These are phyloP conservation scores for Jaculus jaculus DNA, from an alignment of 2,113 vertebrate species.

Conservation along the genomic window DNA sequence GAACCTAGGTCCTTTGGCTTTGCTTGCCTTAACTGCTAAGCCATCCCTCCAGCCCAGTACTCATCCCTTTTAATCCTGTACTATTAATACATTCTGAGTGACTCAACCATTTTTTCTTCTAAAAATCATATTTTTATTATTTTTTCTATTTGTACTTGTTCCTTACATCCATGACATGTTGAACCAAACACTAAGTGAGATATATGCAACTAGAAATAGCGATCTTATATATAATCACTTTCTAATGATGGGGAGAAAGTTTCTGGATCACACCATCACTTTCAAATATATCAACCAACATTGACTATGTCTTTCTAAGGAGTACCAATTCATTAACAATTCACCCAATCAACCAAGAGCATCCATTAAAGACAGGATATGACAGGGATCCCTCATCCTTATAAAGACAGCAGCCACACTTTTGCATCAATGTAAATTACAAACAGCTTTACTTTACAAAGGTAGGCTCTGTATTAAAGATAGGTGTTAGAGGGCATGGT, in stretches of 20 bases:
- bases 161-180: background rate
- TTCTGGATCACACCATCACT: background rate
- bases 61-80: background rate
- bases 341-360: background rate
- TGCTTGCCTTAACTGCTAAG: too few species aligned
- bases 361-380: background rate
- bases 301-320: background rate
- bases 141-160: background rate
- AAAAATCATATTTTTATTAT: background rate
- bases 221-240: background rate
- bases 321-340: background rate
- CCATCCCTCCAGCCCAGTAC: background rate
- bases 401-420: background rate
- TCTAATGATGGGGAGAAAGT: background rate
- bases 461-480: background rate
- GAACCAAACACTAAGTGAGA: background rate
- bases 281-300: background rate
- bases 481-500: background rate
- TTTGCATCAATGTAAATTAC: background rate
- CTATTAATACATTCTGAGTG: background rate
- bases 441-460: background rate
- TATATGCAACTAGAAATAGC: background rate
- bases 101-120: background rate
- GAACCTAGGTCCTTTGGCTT: too few species aligned
- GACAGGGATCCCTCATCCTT: background rate